Evolutionary conservation across 2,797 vertebrate species (phyloP).

Genomic region (Sebastiscus tertius): DNA sequence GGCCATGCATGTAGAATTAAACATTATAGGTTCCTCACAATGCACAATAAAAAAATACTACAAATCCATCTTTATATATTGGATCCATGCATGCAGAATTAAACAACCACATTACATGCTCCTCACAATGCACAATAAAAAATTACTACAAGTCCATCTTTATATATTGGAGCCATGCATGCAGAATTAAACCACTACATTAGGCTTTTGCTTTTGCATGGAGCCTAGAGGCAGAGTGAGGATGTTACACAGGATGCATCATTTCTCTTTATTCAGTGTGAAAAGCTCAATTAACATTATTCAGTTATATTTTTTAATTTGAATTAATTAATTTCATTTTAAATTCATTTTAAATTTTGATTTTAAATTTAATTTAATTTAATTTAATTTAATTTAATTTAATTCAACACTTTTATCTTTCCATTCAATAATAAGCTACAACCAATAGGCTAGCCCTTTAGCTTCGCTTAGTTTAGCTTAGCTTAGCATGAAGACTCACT

Average conservation of each 20-base stretch:
- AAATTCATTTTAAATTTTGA: too few species aligned
- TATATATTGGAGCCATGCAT: too few species aligned
- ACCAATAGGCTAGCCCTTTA: not conserved
- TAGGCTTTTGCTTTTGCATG: not conserved
- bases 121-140: not conserved
- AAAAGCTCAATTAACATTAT: too few species aligned
- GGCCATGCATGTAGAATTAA: not conserved
- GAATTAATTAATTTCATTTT: too few species aligned
- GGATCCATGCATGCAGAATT: not conserved
- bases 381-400: too few species aligned
- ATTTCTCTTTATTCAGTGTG: not conserved
- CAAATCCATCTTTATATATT: not conserved
- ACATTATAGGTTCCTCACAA: not conserved
- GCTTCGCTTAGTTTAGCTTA: not conserved
- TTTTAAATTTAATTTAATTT: too few species aligned
- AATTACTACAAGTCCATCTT: not conserved
- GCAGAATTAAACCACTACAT: too few species aligned
- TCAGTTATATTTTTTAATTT: not conserved
- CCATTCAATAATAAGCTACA: not conserved
- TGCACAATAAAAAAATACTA: not conserved
- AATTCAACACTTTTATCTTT: too few species aligned
- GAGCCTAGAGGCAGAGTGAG: not conserved
- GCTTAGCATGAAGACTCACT: not conserved
- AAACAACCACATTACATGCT: not conserved
- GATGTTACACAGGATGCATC: not conserved